phyloP scores from a whole-genome alignment of 2,888 invertebrate genomes.

The Drosophila paucipuncta region DNA sequence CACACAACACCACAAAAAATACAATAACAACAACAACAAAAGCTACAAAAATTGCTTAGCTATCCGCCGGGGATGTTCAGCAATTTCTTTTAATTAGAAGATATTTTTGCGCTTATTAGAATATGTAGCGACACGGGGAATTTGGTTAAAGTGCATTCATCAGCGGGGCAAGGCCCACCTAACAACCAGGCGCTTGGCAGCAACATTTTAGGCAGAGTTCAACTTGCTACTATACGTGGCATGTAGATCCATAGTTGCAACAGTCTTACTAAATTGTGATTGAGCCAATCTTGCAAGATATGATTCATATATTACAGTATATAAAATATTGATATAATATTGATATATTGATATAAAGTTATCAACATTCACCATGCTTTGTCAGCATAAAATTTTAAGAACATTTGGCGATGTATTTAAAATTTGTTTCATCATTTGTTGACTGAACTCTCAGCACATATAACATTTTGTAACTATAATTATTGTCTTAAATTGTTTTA shows the following conservation, averaged over 20 bases:
- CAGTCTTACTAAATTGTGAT: not conserved
- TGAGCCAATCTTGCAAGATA: not conserved
- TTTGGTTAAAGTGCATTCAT: constrained; percentile 41
- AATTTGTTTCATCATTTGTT: not conserved
- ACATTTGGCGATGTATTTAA: accelerated
- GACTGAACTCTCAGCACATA: not conserved
- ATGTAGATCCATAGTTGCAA: not conserved
- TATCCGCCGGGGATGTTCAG: constrained; percentile 53
- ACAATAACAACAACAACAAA: constrained; percentile 6
- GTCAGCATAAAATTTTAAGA: not conserved
- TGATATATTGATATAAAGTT: too few species aligned
- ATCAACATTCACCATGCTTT: not conserved
- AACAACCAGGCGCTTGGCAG: not conserved
- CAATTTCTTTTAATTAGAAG: constrained; percentile 65
- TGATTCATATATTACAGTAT: not conserved
- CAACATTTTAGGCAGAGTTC: not conserved
- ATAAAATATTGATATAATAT: not conserved
- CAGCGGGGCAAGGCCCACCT: constrained; percentile 41
- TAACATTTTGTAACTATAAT: not conserved
- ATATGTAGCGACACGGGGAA: constrained; percentile 53
- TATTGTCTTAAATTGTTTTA: not conserved
- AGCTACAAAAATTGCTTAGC: constrained; percentile 47
- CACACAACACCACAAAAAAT: constrained; percentile 13
- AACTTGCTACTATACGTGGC: not conserved
- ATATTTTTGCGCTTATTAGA: constrained; percentile 67